Evolutionary conservation across 2,113 vertebrate species (phyloP).

Genomic region (Apus apus): DNA sequence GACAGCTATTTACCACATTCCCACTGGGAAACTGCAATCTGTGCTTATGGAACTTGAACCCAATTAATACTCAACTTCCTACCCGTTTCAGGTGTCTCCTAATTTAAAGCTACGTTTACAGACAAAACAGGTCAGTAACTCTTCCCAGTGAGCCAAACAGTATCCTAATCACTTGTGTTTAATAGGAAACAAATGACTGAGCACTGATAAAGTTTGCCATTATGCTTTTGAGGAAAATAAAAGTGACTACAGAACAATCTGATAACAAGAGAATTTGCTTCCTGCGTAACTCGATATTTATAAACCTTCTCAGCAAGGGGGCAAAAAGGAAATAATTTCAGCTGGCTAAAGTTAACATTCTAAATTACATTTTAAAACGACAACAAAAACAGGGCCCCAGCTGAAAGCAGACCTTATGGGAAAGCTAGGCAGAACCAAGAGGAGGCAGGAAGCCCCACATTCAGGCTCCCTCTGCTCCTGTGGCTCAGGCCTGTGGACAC

Average conservation of each 20-base stretch:
- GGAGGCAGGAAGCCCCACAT: not conserved
- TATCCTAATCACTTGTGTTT: conserved; percentile 28
- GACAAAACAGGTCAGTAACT: conserved; percentile 47
- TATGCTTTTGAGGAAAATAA: conserved; percentile 70
- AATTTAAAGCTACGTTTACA: conserved; percentile 35
- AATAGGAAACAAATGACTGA: conserved; percentile 64
- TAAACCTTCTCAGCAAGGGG: conserved; percentile 26
- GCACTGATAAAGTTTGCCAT: conserved; percentile 54
- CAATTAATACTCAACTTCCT: conserved; percentile 34
- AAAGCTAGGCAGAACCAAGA: fast-evolving
- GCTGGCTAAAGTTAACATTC: not conserved
- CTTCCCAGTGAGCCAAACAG: conserved; percentile 21
- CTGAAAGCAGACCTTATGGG: not conserved
- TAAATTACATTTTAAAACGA: not conserved
- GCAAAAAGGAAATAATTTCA: conserved; percentile 13
- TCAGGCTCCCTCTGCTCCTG: not conserved
- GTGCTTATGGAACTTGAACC: conserved; percentile 32
- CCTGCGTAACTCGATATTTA: conserved; percentile 44
- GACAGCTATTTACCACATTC: not conserved
- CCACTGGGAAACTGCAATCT: conserved; percentile 27
- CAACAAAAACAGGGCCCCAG: not conserved
- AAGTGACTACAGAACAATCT: conserved; percentile 65
- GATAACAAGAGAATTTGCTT: conserved; percentile 58
- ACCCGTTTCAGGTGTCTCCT: conserved; percentile 43
- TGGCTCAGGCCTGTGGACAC: fast-evolving